Base-by-base conservation (phyloP, 2,797 vertebrate species). In the Danio aesculapii region DNA sequence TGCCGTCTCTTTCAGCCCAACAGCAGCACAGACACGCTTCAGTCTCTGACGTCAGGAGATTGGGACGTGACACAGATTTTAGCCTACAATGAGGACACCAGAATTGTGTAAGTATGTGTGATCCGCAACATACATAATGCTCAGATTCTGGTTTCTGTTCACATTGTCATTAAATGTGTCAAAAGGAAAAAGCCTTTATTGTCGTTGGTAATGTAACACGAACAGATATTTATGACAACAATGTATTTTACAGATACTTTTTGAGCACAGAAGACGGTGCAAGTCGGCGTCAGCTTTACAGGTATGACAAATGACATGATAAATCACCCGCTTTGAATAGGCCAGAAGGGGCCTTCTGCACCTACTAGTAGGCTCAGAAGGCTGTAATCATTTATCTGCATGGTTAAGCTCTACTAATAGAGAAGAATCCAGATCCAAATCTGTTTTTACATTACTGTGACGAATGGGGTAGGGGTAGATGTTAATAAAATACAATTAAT, bases 11-110 rank as follows among this genome's bases (percentile, higher is more conserved):
- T 89, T 14, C 83, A 99, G 98, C 95, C 95, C 19, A 99, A 99
- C 88, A 95, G 92, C 0, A 98, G 96, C 91, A 95, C 92, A 0
- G 97, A 98, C 81, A 97, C 95, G 8, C 94, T 99, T 13, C 96
- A 98, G 88, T 94, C 97, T 5, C 94, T 99, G 89, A 99, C 98
- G 12, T 98, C 98, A 0, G 98, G 98, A 6, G 95, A 98, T 41
- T 99, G 98, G 98, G 98, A 99, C 55, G 97, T 98, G 87, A 99
- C 97, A 81, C 94, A 93, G 88, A 95, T 99, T 89, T 85, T 99
- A 91, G 94, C 97, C 84, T 99, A 96, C 16, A 93, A 96, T 8
- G 95, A 98, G 83, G 90, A 93, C 53, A 91, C 90, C 61, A 96
- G 95, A 87, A 97, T 96, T 88, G 96, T 99, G 98, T 99, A 84